Base-by-base conservation (phyloP, 2,888 invertebrate species). In the Cybosia mesomella region DNA sequence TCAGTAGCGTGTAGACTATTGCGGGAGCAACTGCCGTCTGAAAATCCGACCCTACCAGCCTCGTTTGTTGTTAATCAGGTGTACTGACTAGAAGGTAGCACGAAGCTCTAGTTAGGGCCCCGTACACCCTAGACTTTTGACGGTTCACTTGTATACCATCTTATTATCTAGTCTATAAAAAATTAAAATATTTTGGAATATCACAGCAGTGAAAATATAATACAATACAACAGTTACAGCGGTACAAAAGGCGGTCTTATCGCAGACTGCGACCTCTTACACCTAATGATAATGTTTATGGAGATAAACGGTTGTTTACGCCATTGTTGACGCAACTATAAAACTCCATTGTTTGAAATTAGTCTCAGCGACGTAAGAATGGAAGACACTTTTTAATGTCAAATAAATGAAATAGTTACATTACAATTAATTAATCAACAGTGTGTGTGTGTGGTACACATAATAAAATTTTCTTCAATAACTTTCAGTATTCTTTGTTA, bases 281-380 rank as follows among this genome's bases (percentile, higher is more conserved):
- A 24, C 24, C 15, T 24, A 55, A 55, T 55, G 55, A 55, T 55
- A 24, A 55, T 55, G 55, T 55, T 55, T 55, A 55, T 55, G 22
- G 55, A 55, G 55, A 55, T 55, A 24, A 58, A 58, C 58, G 32
- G 58, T 34, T 32, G 58, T 58, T 58, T 58, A 32, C 55, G 22
- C 55, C 34, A 34, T 58, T 34, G 58, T 34, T 34, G 58, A 8
- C 18, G 18, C 58, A 58, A 32, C 58, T 28, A 49, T 49, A 13
- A 54, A 54, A 54, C 49, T 49, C 49, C 49, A 49, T 49, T 49
- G 49, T 49, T 49, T 55, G 15, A 55, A 55, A 55, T 55, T 7
- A 28, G 13, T 15, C 22, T 55, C 15, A 28, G 15, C 24, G 55
- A 55, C 13, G 15, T 15, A 28, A 55, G 24, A 55, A 22, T 24